These are phyloP conservation scores for Epirrita christyi DNA, from an alignment of 2,888 invertebrate genomes.

Conservation along the genomic window DNA sequence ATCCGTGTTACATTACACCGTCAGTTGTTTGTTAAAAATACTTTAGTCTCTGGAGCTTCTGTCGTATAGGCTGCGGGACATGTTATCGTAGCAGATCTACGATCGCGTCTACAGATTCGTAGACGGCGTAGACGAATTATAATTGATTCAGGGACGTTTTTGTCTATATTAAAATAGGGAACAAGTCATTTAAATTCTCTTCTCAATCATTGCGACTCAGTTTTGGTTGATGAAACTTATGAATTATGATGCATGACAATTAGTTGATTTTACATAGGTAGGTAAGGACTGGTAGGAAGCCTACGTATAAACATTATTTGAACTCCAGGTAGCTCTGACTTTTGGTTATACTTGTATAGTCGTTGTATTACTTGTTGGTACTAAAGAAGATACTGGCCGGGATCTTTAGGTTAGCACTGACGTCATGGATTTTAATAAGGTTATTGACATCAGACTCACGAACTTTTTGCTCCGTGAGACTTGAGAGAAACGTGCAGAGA, in stretches of 20 bases:
- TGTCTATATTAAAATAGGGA: too few relatives aligned
- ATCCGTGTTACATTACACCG: too few relatives aligned
- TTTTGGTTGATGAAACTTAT: conserved; percentile 10
- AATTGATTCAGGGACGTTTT: too few relatives aligned
- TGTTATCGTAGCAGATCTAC: too few relatives aligned
- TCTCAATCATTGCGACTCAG: conserved; percentile 4
- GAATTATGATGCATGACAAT: conserved; percentile 15
- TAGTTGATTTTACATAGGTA: background rate
- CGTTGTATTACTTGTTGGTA: conserved; percentile 6
- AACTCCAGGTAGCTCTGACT: conserved; percentile 2
- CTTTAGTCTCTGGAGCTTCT: too few relatives aligned
- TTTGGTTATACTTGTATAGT: too few relatives aligned
- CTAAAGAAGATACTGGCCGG: conserved; percentile 23
- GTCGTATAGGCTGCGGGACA: too few relatives aligned
- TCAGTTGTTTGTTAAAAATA: too few relatives aligned
- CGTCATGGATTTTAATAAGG: conserved; percentile 37
- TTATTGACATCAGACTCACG: conserved; percentile 37
- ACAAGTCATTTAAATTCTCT: too few relatives aligned
- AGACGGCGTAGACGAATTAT: too few relatives aligned
- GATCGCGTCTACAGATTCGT: too few relatives aligned
- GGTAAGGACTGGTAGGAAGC: background rate
- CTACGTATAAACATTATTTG: background rate
- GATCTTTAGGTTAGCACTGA: conserved; percentile 35
- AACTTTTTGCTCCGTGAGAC: conserved; percentile 33
- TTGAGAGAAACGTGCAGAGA: conserved; percentile 38